These are phyloP conservation scores for Tokudaia muenninki DNA, from an alignment of 2,797 vertebrate genomes.

Conservation along the genomic window DNA sequence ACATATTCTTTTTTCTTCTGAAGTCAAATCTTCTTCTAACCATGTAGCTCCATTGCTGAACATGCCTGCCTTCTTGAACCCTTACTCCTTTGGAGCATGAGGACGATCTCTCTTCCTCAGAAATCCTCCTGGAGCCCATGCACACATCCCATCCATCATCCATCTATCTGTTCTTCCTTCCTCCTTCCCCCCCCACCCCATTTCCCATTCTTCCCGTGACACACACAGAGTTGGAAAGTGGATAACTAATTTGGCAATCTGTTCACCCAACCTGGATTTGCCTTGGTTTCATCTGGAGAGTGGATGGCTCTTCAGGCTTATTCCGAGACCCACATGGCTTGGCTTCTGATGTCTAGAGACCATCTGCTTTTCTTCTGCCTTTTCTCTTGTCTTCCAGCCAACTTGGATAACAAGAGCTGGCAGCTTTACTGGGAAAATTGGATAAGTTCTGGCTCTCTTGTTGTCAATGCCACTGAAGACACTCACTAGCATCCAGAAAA, in stretches of 20 bases:
- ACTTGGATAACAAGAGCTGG: not conserved
- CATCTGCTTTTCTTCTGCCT: not conserved
- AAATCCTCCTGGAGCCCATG: not conserved
- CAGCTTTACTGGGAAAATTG: not conserved
- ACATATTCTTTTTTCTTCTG: not conserved
- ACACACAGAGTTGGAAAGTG: not conserved
- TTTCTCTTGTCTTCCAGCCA: not conserved
- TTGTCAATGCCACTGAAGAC: not conserved
- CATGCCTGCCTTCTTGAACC: not conserved
- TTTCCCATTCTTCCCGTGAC: not conserved
- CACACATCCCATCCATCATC: not conserved
- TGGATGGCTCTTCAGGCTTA: not conserved
- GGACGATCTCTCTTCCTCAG: not conserved
- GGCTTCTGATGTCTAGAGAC: slow-evolving; percentile 40
- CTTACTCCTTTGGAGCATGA: not conserved
- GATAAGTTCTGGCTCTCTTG: not conserved
- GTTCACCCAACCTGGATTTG: not conserved
- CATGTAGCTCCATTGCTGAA: not conserved
- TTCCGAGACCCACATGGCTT: not conserved
- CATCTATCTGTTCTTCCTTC: not conserved
- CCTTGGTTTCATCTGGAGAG: slow-evolving; percentile 29
- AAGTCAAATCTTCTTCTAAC: not conserved
- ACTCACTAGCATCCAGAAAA: slow-evolving; percentile 3
- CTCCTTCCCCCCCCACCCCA: too few species aligned
- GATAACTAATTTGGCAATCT: not conserved